Percentiles rank a stretch among this genome's conserved stretches.
Evolutionary conservation across 2,797 vertebrate genomes (phyloP).

Genomic region (Lacerta viridis): DNA sequence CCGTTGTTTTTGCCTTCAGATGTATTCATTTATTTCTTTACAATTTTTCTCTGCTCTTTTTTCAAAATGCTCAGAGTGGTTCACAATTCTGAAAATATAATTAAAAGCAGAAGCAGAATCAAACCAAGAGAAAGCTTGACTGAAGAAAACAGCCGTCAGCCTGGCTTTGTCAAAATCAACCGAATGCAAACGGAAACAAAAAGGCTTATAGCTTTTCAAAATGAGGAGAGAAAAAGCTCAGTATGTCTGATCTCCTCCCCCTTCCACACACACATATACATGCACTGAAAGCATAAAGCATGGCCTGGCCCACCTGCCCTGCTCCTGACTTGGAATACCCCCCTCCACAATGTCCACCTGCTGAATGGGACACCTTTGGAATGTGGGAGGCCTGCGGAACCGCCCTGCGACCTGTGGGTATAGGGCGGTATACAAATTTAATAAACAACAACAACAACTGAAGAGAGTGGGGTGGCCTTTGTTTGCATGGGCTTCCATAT

Average conservation of each 20-base stretch:
- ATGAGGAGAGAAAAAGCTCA: not conserved
- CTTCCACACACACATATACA: not conserved
- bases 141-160: not conserved
- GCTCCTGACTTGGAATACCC: not conserved
- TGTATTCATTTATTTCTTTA: not conserved
- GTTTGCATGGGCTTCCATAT: too few species aligned
- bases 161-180: not conserved
- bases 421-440: too few species aligned
- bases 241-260: not conserved
- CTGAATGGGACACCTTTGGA: too few species aligned
- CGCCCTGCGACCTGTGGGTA: too few species aligned
- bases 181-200: not conserved
- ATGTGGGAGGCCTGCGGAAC: too few species aligned
- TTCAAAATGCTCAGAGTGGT: constrained; percentile 4
- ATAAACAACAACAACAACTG: too few species aligned
- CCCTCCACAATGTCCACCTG: not conserved
- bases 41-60: constrained; percentile 46
- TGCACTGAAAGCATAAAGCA: too few species aligned
- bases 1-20: not conserved
- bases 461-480: too few species aligned
- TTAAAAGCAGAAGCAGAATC: not conserved
- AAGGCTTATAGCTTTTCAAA: not conserved
- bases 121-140: not conserved
- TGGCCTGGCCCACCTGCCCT: not conserved
- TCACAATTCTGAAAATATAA: not conserved